These are phyloP conservation scores for Callaeas wilsoni DNA, from an alignment of 2,113 vertebrate genomes.

Conservation along the genomic window DNA sequence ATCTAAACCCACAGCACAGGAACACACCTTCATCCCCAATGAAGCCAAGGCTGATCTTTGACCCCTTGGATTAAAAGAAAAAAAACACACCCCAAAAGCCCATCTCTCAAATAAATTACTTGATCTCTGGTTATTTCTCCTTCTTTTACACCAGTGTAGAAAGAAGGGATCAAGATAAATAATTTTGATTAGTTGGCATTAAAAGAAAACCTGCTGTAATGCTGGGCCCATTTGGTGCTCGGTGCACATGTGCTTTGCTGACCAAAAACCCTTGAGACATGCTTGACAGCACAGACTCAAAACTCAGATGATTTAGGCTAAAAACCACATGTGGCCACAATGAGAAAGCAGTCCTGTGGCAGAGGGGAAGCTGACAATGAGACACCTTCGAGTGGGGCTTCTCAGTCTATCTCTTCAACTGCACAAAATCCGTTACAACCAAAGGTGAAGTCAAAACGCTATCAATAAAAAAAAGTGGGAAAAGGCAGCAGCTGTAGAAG, in stretches of 20 bases:
- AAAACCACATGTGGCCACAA: neutral
- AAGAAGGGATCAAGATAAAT: neutral
- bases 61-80: neutral
- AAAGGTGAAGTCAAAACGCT: neutral
- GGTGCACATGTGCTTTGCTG: accelerated
- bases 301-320: neutral
- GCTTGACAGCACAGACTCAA: neutral
- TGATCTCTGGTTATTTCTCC: neutral
- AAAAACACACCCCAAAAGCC: neutral
- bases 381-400: neutral
- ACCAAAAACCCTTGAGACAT: neutral
- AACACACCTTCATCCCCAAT: neutral
- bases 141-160: neutral
- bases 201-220: neutral
- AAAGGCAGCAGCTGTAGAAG: neutral
- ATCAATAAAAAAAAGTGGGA: accelerated
- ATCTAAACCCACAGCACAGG: neutral
- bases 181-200: neutral
- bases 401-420: neutral
- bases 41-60: neutral
- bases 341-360: neutral
- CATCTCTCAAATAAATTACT: neutral
- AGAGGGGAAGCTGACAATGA: neutral
- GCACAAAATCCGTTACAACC: neutral
- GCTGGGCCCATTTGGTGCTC: neutral